Conservation (phyloP, 2,888 invertebrate species). For the Melieria picta region DNA sequence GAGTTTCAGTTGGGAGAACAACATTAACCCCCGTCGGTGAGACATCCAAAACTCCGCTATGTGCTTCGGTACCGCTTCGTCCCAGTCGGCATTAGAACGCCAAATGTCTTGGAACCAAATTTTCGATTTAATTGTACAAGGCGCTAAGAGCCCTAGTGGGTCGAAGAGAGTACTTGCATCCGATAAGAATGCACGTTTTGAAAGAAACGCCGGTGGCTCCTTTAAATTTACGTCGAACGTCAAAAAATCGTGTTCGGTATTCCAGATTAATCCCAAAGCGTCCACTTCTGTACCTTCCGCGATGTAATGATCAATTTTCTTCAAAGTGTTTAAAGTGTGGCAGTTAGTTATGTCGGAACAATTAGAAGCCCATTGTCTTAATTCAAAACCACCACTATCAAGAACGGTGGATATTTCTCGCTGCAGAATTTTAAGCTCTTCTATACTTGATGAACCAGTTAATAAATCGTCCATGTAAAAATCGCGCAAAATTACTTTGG, state of each 20-base stretch:
- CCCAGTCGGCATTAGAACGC: conserved; percentile 5
- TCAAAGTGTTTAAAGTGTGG: background rate
- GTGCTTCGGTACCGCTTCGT: background rate
- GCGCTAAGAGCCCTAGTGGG: background rate
- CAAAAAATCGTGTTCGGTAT: conserved; percentile 7
- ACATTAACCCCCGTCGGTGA: too few species aligned
- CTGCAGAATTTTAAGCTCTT: background rate
- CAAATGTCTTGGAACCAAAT: conserved; percentile 6
- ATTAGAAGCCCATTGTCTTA: background rate
- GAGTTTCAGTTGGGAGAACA: too few species aligned
- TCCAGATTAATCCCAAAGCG: conserved; percentile 16
- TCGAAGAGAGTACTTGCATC: conserved; percentile 13
- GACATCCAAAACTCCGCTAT: too few species aligned
- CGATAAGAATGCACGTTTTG: conserved; percentile 10
- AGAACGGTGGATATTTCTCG: background rate
- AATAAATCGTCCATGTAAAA: background rate
- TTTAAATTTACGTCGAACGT: conserved; percentile 18
- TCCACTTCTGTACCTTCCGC: background rate
- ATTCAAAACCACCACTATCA: conserved; percentile 2
- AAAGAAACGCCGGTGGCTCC: conserved; percentile 5
- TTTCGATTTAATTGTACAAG: conserved; percentile 3
- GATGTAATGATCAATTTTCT: background rate
- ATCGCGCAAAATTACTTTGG: background rate
- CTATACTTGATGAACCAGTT: background rate
- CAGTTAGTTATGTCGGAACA: background rate